Evolutionary conservation across 1,140 invertebrate genomes (phyloP).

Genomic region (Drosophila aff.): DNA sequence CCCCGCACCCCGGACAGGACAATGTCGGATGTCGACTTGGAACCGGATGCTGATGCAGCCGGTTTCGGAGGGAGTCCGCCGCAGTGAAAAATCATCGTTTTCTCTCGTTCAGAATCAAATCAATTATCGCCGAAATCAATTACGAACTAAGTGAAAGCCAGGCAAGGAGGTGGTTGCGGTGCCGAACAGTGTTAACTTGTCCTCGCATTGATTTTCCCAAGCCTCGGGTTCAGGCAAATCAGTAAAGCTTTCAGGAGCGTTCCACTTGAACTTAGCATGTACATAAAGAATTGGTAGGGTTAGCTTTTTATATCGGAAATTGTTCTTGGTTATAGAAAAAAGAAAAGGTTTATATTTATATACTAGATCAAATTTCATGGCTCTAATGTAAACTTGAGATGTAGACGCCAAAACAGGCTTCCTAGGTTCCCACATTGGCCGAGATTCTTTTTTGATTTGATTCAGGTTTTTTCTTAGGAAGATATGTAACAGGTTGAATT

Average conservation of each 20-base stretch:
- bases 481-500: not conserved
- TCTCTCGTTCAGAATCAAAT: slow-evolving; percentile 65
- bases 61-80: slow-evolving; percentile 49
- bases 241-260: not conserved
- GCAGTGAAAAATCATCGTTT: slow-evolving; percentile 73
- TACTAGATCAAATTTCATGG: not conserved
- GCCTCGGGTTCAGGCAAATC: not conserved
- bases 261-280: not conserved
- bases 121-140: slow-evolving; percentile 76
- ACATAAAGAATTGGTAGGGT: not conserved
- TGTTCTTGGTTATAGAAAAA: not conserved
- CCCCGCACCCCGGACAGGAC: slow-evolving; percentile 4
- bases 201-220: slow-evolving; percentile 2
- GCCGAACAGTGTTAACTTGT: slow-evolving; percentile 1
- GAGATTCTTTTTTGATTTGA: not conserved
- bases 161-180: not conserved
- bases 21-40: slow-evolving; percentile 27
- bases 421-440: not conserved
- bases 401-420: not conserved
- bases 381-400: not conserved
- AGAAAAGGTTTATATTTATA: not conserved
- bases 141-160: slow-evolving; percentile 37
- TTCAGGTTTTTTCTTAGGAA: not conserved
- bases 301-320: not conserved
- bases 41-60: slow-evolving; percentile 63